These are phyloP conservation scores for Alosa alosa DNA, from an alignment of 2,113 vertebrate genomes.

Conservation along the genomic window DNA sequence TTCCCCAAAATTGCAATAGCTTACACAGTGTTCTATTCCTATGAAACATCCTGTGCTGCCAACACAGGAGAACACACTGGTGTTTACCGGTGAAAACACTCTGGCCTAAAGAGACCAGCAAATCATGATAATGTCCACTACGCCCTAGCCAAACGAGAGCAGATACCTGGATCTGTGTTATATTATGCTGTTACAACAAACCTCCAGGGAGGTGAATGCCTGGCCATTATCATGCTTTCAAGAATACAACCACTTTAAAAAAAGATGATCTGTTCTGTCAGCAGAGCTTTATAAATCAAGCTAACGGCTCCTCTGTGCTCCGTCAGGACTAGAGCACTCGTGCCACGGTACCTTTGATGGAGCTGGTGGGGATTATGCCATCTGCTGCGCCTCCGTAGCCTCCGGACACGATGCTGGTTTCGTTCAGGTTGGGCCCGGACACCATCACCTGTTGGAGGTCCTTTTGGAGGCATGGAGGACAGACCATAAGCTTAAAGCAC, in stretches of 20 bases:
- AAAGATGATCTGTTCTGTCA: not conserved
- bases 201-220: not conserved
- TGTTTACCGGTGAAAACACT: not conserved
- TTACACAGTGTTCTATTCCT: not conserved
- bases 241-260: not conserved
- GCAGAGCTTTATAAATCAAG: not conserved
- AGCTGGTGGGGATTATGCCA: constrained; percentile 85
- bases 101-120: not conserved
- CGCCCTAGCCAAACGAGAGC: not conserved
- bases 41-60: not conserved
- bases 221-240: not conserved
- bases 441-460: constrained; percentile 99
- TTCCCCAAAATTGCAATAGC: not conserved
- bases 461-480: constrained; percentile 56
- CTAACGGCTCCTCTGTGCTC: not conserved
- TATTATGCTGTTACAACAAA: not conserved
- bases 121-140: not conserved
- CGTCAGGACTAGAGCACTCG: not conserved
- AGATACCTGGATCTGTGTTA: not conserved
- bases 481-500: not conserved
- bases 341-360: constrained; percentile 77
- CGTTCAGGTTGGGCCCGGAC: constrained; percentile 94
- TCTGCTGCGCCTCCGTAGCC: constrained; percentile 92
- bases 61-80: not conserved
- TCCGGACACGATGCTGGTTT: constrained; percentile 94